Evolutionary conservation across 2,113 vertebrate species (phyloP), one percentile per base, ranked within the genome.

Genomic region (Philantomba maxwellii): DNA sequence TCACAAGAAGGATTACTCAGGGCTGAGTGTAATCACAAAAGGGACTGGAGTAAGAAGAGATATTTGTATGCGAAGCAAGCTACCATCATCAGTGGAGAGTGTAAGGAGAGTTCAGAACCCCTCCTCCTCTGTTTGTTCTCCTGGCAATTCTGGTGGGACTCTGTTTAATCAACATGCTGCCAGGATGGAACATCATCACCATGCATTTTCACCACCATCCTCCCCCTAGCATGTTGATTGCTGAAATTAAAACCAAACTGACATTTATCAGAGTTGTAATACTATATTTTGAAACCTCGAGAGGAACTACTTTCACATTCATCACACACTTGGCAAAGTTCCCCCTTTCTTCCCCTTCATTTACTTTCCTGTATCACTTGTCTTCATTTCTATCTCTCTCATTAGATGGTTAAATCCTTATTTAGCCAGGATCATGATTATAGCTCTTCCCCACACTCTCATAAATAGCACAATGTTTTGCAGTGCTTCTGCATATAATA

Each of bases 341-440:
- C 77, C 94, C 94, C 95, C 28, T 86, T 91, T 91, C 70, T 96
- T 92, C 88, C 95, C 90, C 62, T 97, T 93, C 88, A 82, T 83
- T 97, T 97, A 86, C 60, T 96, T 96, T 83, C 73, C 39, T 94
- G 78, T 95, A 92, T 94, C 80, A 84, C 91, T 95, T 93, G 80
- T 96, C 94, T 97, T 97, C 95, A 84, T 97, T 94, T 93, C 66
- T 96, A 66, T 55, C 82, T 96, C 85, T 96, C 81, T 96, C 89
- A 93, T 97, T 96, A 94, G 94, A 93, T 23, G 84, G 82, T 91
- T 92, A 95, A 97, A 89, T 81, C 66, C 36, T 96, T 89, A 94
- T 83, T 95, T 94, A 97, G 70, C 39, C 25, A 16, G 39, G 47
- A 57, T 70, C 73, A 25, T 64, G 89, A 55, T 96, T 96, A 95